phyloP scores from a whole-genome alignment of 2,113 vertebrate genomes.

The Antigone vipio region DNA sequence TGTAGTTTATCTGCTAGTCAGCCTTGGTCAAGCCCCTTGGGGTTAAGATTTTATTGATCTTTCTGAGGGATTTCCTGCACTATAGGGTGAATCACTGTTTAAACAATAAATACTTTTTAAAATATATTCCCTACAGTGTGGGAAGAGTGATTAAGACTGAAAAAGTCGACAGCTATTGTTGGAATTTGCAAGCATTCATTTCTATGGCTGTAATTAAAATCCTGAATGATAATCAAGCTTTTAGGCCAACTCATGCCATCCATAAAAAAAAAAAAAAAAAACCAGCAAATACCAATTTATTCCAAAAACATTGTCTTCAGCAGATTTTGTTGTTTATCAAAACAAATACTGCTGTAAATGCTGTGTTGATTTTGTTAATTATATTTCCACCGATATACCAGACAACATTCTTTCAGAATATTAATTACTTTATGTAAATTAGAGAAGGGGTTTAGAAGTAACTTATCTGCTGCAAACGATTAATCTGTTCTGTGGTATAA shows the following conservation, averaged over 20 bases:
- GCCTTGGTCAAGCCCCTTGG: neutral
- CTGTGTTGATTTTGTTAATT: conserved; percentile 37
- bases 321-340: conserved; percentile 19
- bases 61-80: neutral
- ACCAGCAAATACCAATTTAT: neutral
- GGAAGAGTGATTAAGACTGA: neutral
- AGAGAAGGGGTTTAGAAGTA: neutral
- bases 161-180: neutral
- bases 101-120: neutral
- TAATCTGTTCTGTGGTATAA: neutral
- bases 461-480: neutral
- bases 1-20: neutral
- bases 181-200: neutral
- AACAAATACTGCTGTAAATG: conserved; percentile 39
- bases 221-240: conserved; percentile 19
- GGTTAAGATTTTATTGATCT: neutral
- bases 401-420: conserved; percentile 10
- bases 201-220: conserved; percentile 19
- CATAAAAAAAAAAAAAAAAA: neutral
- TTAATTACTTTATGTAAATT: conserved; percentile 27
- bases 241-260: neutral
- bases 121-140: neutral
- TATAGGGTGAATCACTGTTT: neutral
- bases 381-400: neutral
- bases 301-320: conserved; percentile 6